Evolutionary conservation across 92 coral and sea anemone genomes (phyloP), one percentile per base, ranked within the genome.

Genomic region (Phenganax subtilis): DNA sequence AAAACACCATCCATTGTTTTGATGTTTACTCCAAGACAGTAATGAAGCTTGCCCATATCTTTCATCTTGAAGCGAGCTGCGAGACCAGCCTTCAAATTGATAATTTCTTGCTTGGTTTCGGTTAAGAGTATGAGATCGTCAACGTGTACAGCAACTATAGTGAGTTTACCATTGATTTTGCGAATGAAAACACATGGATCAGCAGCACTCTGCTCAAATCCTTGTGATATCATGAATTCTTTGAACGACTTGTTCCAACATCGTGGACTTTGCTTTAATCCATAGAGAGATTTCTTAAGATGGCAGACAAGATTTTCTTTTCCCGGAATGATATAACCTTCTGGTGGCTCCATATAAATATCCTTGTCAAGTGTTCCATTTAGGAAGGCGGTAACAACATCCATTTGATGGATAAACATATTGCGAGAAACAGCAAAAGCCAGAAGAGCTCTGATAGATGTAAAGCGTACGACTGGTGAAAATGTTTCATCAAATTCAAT

Each of bases 221-320:
- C 67, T 68, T 68, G 73, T 51, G 73, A 68, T 6, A 68, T 68
- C 73, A 68, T 68, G 73, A 68, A 68, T n/a, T 68, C 51, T 51
- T 68, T 68, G 73, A 68, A 68, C 73, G 73, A 68, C 51, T 68
- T 68, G 73, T 27, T 68, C 73, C 73, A 68, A 68, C 73, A 68
- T n/a, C 73, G 73, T 29, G 73, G 73, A 25, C 73, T 27, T 8
- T 68, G 73, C 73, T 68, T 68, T 47, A 68, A 68, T 68, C 73
- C 73, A 68, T 68, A 68, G 12, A 68, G 44, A 68, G 44, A 68
- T 25, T 68, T 68, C 73, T 68, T 68, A 17, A 68, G 73, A 51
- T 68, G 73, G 54, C 73, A 68, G 11, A 68, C 73, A 25, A 59
- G 65, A 59, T 59, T 59, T 59, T 59, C 65, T 59, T 59, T 59